Percentiles rank a stretch among this genome's conserved stretches.
Evolutionary conservation across 2,888 invertebrate species (phyloP).

Genomic region (Synergus umbraculus): DNA sequence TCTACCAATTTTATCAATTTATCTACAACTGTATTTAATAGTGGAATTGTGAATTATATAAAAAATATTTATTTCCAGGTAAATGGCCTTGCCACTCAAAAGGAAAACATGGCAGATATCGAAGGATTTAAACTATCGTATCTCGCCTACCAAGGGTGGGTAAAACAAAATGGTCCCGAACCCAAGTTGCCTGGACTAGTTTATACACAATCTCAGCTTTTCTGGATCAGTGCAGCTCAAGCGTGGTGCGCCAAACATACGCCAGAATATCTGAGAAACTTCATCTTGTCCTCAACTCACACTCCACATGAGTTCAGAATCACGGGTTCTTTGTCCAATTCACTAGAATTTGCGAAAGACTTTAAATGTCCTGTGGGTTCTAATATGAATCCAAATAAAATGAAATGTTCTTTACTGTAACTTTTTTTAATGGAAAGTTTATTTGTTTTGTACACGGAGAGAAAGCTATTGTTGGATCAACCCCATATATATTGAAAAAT

Average conservation of each 20-base stretch:
- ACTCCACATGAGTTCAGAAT: constrained; percentile 84
- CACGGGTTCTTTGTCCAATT: constrained; percentile 81
- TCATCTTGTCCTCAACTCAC: too few relatives aligned
- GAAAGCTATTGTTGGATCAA: too few relatives aligned
- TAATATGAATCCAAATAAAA: constrained; percentile 81
- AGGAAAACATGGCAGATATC: constrained; percentile 97
- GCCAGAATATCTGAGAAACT: constrained; percentile 87
- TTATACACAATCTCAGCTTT: constrained; percentile 84
- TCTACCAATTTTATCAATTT: constrained; percentile 86
- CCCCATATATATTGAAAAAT: too few relatives aligned
- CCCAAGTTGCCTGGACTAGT: constrained; percentile 79
- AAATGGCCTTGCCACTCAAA: constrained; percentile 94
- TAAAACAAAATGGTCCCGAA: too few relatives aligned
- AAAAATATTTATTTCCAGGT: constrained; percentile 79
- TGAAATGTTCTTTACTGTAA: constrained; percentile 82
- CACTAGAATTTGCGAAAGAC: constrained; percentile 80
- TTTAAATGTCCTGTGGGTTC: constrained; percentile 81
- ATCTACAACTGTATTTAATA: constrained; percentile 51
- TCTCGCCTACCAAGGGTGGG: constrained; percentile 88
- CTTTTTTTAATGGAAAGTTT: too few relatives aligned
- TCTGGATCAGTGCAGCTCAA: constrained; percentile 81
- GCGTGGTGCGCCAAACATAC: constrained; percentile 81
- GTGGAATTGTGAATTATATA: too few relatives aligned
- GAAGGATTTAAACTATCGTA: constrained; percentile 95
- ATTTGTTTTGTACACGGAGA: too few relatives aligned